phyloP scores from a whole-genome alignment of 1,140 invertebrate species.

The Acromyrmex heyeri region DNA sequence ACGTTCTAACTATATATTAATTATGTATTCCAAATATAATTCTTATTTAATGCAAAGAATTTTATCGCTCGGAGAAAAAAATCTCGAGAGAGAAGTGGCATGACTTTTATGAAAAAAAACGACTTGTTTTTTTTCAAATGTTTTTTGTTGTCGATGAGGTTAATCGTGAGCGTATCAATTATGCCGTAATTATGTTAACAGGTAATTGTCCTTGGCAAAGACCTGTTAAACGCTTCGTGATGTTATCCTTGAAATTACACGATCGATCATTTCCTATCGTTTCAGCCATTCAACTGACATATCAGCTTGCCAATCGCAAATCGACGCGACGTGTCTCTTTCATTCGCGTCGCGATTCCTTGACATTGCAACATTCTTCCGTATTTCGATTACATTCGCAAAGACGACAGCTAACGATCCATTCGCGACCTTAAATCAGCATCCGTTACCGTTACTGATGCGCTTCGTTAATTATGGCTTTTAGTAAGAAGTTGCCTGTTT shows the following conservation, averaged over 20 bases:
- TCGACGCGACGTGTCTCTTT: neutral
- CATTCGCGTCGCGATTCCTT: constrained; percentile 27
- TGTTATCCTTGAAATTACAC: constrained; percentile 70
- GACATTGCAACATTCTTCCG: neutral
- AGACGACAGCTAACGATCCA: constrained; percentile 23
- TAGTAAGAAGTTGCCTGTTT: constrained; percentile 10
- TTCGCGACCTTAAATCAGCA: constrained; percentile 31
- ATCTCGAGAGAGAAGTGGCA: neutral
- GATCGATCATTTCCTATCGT: constrained; percentile 61
- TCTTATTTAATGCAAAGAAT: constrained; percentile 1
- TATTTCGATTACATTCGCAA: constrained; percentile 28
- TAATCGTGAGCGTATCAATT: constrained; percentile 7
- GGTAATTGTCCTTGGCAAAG: constrained; percentile 77
- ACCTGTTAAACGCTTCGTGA: constrained; percentile 65
- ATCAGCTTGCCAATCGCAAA: constrained; percentile 4
- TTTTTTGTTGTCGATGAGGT: constrained; percentile 21
- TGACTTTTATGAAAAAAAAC: constrained; percentile 11
- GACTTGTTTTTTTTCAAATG: neutral
- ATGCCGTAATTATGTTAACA: constrained; percentile 31
- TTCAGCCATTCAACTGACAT: neutral
- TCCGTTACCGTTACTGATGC: constrained; percentile 26
- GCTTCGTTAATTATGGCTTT: constrained; percentile 40
- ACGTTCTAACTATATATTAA: neutral
- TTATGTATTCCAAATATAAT: neutral
- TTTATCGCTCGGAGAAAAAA: neutral